Evolutionary conservation across 2,113 vertebrate genomes (phyloP).

Genomic region (Aldabrachelys gigantea): DNA sequence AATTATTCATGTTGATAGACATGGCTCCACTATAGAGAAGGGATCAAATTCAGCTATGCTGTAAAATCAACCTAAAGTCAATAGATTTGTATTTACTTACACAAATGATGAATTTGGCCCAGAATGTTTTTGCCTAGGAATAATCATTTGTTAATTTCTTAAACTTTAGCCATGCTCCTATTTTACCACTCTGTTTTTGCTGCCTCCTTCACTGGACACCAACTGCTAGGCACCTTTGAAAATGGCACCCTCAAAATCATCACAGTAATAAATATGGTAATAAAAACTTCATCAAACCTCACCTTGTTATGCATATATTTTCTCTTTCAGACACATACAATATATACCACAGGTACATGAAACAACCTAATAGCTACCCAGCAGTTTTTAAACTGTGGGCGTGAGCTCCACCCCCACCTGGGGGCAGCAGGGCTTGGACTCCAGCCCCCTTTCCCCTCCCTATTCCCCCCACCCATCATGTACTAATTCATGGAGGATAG

Average conservation of each 20-base stretch:
- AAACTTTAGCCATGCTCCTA: background rate
- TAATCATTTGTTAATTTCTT: background rate
- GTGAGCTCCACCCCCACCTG: no score
- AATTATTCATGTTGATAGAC: background rate
- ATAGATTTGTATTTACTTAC: background rate
- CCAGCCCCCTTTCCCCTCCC: no score
- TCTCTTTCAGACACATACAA: background rate
- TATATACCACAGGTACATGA: background rate
- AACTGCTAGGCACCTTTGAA: background rate
- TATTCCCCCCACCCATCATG: no score
- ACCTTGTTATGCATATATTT: background rate
- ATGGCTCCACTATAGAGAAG: no score
- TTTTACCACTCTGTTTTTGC: background rate
- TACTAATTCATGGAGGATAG: no score
- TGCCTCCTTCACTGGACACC: background rate
- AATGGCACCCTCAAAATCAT: fast-evolving
- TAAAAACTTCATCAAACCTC: background rate
- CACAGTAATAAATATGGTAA: background rate
- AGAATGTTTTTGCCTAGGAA: background rate
- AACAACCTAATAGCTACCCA: background rate
- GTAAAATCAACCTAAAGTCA: background rate
- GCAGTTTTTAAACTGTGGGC: no score
- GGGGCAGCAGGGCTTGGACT: no score
- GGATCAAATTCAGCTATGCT: background rate
- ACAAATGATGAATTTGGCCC: background rate